Conservation (phyloP, 2,113 vertebrate species). For the Psammodynastes pulverulentus region DNA sequence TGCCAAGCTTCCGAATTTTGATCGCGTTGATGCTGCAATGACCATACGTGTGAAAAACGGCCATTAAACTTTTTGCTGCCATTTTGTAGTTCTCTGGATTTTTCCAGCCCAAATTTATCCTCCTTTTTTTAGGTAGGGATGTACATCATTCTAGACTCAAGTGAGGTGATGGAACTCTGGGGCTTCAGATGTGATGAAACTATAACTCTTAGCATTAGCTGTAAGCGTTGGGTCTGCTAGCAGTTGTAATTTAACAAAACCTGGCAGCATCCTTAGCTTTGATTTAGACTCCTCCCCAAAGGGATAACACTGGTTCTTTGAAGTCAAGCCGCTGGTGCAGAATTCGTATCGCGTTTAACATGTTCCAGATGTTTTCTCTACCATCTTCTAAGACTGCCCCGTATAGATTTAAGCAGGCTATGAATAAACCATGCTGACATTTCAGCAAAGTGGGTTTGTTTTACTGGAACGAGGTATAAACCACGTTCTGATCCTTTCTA, state of each 20-base stretch:
- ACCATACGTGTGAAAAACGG: too few relatives aligned
- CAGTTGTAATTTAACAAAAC: background rate
- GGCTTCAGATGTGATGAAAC: too few relatives aligned
- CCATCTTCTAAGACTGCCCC: background rate
- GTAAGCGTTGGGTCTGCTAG: background rate
- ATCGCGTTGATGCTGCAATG: too few relatives aligned
- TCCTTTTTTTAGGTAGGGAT: too few relatives aligned
- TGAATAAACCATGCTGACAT: background rate
- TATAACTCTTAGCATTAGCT: background rate
- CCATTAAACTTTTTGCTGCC: too few relatives aligned
- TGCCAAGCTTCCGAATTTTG: too few relatives aligned
- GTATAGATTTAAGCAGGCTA: background rate
- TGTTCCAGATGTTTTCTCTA: background rate
- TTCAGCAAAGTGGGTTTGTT: background rate
- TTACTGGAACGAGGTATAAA: background rate
- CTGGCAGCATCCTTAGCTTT: background rate
- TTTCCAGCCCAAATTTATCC: too few relatives aligned
- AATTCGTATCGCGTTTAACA: background rate
- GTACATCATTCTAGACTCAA: too few relatives aligned
- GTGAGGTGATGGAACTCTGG: too few relatives aligned
- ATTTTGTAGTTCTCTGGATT: too few relatives aligned
- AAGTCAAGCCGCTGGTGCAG: background rate
- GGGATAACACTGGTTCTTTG: background rate
- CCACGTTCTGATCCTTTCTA: background rate
- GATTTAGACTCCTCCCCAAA: background rate